Base-by-base conservation (phyloP, 2,797 vertebrate genomes). In the Diglossa cyanea region DNA sequence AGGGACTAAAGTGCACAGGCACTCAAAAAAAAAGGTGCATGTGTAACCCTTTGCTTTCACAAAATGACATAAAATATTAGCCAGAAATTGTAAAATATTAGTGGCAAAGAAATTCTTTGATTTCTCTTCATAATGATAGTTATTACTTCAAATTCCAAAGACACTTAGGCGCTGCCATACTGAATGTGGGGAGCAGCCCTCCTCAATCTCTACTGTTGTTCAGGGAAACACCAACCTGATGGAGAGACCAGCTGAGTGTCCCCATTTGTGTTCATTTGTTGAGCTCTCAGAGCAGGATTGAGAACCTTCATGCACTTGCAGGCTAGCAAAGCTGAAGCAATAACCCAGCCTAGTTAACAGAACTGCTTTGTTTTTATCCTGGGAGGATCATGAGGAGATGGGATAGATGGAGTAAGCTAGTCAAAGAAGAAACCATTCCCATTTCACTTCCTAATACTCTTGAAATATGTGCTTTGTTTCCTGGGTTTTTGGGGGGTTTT, bases 11-110 rank as follows among this genome's bases (percentile, higher is more conserved):
- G 13, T 23, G 6, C 25, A 60, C 1, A 2, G 5, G 8, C 16
- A 58, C 4, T 57, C 20, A 53, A 11, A 37, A 45, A 63, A 63
- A 20, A 40, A 60, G 14, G 20, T 44, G 5, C 13, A 18, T 10
- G 7, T 1, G 0, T 42, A 67, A 24, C 4, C 1, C 13, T 77
- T 67, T 6, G 3, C 7, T 58, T 73, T 84, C 11, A 31, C 5
- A 31, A 39, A 78, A 55, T 72, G 11, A 6, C 8, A 11, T 12
- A 17, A 54, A 73, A 35, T 28, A 1, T 65, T 45, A n/a, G 12
- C 5, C 30, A 57, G 30, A 57, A 86, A 42, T 30, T 1, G 7
- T 3, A 72, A 55, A 86, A 53, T 39, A 61, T 75, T 33, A 45
- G 13, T 21, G 21, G 7, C 11, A 58, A 61, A 68, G 28, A 66